Evolutionary conservation across 2,113 vertebrate genomes (phyloP).

Genomic region (Pseudorectes ferrugineus): DNA sequence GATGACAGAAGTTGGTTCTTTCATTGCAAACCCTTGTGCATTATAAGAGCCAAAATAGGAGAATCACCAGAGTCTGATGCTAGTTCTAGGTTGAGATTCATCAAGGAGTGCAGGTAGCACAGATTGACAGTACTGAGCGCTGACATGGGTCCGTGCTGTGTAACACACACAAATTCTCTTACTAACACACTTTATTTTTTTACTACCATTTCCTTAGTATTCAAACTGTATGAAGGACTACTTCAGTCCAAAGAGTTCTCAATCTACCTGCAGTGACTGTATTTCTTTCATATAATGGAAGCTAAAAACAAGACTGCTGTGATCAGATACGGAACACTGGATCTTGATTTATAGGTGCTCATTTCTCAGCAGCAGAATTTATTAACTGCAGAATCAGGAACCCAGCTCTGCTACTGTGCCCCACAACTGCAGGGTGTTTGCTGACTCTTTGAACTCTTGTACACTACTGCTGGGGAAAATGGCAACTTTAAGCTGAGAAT

Average conservation of each 20-base stretch:
- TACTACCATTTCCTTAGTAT: not conserved
- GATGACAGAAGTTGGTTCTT: not conserved
- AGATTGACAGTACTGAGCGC: fast-evolving
- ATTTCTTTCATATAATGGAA: not conserved
- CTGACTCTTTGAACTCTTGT: not conserved
- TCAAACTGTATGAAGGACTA: not conserved
- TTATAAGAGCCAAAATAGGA: not conserved
- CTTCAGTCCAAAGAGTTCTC: not conserved
- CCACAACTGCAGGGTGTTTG: not conserved
- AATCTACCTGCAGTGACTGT: not conserved
- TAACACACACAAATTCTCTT: not conserved
- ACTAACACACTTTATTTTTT: not conserved
- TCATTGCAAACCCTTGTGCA: not conserved
- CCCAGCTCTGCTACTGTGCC: not conserved
- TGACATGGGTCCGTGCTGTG: not conserved
- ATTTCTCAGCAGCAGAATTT: not conserved
- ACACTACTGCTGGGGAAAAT: not conserved
- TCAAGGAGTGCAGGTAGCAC: not conserved
- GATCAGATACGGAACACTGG: not conserved
- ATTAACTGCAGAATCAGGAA: not conserved
- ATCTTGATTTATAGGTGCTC: not conserved
- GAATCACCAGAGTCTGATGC: not conserved
- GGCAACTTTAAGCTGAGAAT: not conserved
- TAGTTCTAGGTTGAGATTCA: not conserved
- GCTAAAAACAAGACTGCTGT: not conserved